These are phyloP conservation scores for Troides oblongomaculatus DNA, from an alignment of 2,888 invertebrate genomes.

Conservation along the genomic window DNA sequence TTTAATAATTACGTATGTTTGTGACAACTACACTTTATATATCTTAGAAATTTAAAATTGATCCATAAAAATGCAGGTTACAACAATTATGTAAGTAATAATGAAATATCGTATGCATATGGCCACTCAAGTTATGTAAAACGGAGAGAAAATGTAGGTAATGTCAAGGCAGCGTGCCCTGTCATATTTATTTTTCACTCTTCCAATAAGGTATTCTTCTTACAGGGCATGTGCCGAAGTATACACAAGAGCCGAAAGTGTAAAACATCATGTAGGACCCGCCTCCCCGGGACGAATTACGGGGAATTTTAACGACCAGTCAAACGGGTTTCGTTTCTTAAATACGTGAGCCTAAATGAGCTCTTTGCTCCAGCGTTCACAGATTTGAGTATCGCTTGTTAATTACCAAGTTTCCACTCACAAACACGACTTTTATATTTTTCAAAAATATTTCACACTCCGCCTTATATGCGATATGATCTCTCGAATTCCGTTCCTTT, in stretches of 20 bases:
- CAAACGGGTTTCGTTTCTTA: conserved; percentile 52
- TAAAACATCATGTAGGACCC: conserved; percentile 47
- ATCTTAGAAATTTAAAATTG: too few relatives aligned
- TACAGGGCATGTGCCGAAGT: conserved; percentile 29
- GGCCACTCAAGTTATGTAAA: background rate
- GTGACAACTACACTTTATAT: too few relatives aligned
- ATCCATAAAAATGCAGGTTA: too few relatives aligned
- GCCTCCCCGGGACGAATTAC: conserved; percentile 57
- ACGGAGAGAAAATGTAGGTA: conserved; percentile 17
- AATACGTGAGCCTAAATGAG: conserved; percentile 53
- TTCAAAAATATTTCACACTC: conserved; percentile 25
- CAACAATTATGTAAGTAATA: background rate
- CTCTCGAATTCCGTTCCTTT: conserved; percentile 10
- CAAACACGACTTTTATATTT: conserved; percentile 31
- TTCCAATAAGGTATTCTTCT: conserved; percentile 30
- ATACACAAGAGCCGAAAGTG: conserved; percentile 42
- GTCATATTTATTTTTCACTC: conserved; percentile 29
- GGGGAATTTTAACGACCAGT: conserved; percentile 66
- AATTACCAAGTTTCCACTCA: conserved; percentile 41
- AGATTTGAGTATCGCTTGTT: conserved; percentile 43
- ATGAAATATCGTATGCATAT: background rate
- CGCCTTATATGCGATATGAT: conserved; percentile 16
- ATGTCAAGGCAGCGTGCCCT: background rate
- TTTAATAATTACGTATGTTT: too few relatives aligned
- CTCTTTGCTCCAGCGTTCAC: conserved; percentile 35